Conservation (phyloP, 2,797 vertebrate genomes). For the Diceros bicornis region DNA sequence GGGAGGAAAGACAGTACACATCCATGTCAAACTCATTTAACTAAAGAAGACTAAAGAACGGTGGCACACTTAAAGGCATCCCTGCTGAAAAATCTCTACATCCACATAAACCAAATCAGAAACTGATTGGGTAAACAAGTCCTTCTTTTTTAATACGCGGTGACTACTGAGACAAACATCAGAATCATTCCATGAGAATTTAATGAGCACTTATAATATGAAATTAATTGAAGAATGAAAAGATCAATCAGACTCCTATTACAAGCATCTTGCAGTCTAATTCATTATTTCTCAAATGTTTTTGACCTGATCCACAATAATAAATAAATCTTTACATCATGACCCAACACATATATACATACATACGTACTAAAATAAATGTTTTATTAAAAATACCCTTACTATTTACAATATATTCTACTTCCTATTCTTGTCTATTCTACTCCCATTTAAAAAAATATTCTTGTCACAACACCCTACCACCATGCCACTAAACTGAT, state of each 20-base stretch:
- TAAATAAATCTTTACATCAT: conserved; percentile 18
- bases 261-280: background rate
- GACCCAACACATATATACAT: background rate
- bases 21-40: background rate
- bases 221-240: conserved; percentile 26
- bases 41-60: background rate
- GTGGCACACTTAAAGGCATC: background rate
- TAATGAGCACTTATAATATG: background rate
- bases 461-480: background rate
- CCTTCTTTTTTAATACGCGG: background rate
- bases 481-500: background rate
- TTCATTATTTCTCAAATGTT: conserved; percentile 3
- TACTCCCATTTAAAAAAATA: background rate
- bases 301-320: background rate
- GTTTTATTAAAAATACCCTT: conserved; percentile 17
- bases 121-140: background rate
- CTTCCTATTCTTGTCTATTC: conserved; percentile 3
- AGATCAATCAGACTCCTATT: background rate
- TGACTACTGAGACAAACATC: background rate
- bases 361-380: background rate
- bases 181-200: background rate
- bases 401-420: background rate
- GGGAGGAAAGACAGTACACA: background rate
- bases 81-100: background rate
- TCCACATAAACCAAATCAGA: background rate